A percentile compares a stretch with the other conserved stretches of the same genome.
Evolutionary conservation across 2,888 invertebrate species (phyloP).

Genomic region (Nemapogon koenigi): DNA sequence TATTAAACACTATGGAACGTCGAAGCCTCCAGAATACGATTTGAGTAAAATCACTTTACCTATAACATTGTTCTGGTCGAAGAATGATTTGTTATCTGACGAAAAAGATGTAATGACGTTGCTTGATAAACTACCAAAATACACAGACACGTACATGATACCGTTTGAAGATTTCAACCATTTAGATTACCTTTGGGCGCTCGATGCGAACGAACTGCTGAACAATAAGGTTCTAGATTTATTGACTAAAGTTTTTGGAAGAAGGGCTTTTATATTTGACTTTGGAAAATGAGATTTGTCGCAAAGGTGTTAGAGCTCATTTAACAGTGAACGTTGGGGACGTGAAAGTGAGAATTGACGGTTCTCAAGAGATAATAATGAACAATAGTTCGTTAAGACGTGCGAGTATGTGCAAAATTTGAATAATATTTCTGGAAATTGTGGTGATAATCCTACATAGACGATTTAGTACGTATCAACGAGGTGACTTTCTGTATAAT

Average conservation of each 20-base stretch:
- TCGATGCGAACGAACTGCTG: slow-evolving; percentile 63
- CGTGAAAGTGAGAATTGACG: no score
- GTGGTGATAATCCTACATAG: no score
- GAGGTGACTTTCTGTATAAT: no score
- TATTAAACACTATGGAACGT: slow-evolving; percentile 57
- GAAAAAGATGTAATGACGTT: slow-evolving; percentile 65
- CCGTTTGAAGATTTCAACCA: slow-evolving; percentile 72
- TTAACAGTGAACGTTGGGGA: no score
- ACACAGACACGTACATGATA: slow-evolving; percentile 58
- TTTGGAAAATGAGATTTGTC: no score
- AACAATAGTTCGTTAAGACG: no score
- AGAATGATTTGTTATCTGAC: slow-evolving; percentile 75
- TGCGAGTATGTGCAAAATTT: no score
- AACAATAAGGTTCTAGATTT: slow-evolving; percentile 55
- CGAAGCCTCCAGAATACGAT: slow-evolving; percentile 68
- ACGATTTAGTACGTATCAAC: no score
- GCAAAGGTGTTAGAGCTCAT: no score
- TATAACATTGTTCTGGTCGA: slow-evolving; percentile 69
- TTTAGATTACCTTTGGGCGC: slow-evolving; percentile 74
- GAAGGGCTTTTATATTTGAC: no score
- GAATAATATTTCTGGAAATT: no score
- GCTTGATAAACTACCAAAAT: slow-evolving; percentile 44
- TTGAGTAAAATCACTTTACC: slow-evolving; percentile 65
- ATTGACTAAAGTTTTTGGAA: slow-evolving; percentile 19
- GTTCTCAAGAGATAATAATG: no score